Percentiles rank a stretch among this genome's conserved stretches.
phyloP scores from a whole-genome alignment of 2,797 vertebrate genomes.

The Enteromius radiatus region DNA sequence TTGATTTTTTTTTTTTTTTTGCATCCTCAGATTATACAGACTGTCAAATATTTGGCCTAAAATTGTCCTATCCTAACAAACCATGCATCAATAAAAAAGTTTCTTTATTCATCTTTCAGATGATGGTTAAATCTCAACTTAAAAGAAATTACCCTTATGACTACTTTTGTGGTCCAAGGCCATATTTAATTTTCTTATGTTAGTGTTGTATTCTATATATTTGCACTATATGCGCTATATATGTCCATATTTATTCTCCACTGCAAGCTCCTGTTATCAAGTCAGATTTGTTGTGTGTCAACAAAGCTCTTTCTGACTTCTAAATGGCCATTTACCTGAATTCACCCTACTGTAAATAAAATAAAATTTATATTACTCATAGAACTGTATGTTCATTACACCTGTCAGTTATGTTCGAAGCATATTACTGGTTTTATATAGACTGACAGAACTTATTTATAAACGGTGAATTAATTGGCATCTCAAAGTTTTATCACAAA shows the following conservation, averaged over 20 bases:
- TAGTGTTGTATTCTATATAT: background rate
- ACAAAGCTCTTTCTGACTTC: background rate
- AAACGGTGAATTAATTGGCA: background rate
- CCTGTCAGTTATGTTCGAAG: background rate
- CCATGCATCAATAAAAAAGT: background rate
- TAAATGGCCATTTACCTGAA: background rate
- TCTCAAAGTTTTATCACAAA: slow-evolving; percentile 15
- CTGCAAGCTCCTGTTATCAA: background rate
- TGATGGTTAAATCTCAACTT: background rate
- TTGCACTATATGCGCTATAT: no score
- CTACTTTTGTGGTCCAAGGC: no score
- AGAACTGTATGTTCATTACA: background rate
- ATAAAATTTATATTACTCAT: background rate
- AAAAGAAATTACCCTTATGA: background rate
- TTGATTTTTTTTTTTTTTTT: background rate
- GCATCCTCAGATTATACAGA: background rate
- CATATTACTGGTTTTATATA: background rate
- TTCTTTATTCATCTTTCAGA: background rate
- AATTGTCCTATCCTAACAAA: background rate
- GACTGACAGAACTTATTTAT: background rate
- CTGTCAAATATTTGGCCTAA: background rate
- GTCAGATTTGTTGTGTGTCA: background rate
- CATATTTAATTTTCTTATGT: background rate
- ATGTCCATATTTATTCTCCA: background rate
- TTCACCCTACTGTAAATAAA: background rate